Evolutionary conservation across 2,888 invertebrate species (phyloP).

Genomic region (Osmoderma eremita): DNA sequence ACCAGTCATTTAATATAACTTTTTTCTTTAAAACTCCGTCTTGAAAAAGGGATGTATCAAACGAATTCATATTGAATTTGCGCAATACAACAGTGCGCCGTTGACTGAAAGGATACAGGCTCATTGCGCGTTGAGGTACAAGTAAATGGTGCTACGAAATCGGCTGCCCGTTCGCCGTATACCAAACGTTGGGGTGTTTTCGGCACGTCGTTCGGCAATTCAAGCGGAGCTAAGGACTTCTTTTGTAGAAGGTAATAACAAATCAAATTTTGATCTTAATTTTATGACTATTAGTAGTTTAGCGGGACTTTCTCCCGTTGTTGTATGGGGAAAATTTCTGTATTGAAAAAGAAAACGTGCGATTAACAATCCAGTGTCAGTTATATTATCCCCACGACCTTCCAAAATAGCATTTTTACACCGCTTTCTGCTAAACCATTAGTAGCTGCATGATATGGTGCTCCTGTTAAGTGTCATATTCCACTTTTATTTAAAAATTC

Average conservation of each 20-base stretch:
- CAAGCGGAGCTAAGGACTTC: too few species aligned
- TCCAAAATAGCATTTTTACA: constrained; percentile 17
- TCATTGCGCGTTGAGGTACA: too few species aligned
- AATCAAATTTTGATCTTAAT: constrained; percentile 37
- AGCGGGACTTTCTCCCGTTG: constrained; percentile 31
- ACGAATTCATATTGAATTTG: too few species aligned
- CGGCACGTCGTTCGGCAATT: too few species aligned
- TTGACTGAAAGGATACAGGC: too few species aligned
- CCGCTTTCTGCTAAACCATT: constrained; percentile 21
- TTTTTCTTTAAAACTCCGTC: too few species aligned
- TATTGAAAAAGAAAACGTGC: constrained; percentile 38
- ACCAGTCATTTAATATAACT: too few species aligned
- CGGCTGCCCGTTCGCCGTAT: too few species aligned
- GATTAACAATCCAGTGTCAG: constrained; percentile 16
- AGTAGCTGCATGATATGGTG: constrained; percentile 9
- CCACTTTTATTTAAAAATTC: constrained; percentile 20
- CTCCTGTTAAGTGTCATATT: constrained; percentile 1
- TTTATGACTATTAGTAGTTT: constrained; percentile 29
- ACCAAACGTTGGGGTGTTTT: too few species aligned
- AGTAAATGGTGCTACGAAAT: too few species aligned
- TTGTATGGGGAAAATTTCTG: constrained; percentile 37
- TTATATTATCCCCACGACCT: not conserved
- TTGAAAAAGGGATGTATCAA: too few species aligned
- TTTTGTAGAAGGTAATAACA: constrained; percentile 19
- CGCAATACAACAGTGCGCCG: too few species aligned